phyloP scores from a whole-genome alignment of 2,888 invertebrate genomes.

The Steinernema hermaphroditum region DNA sequence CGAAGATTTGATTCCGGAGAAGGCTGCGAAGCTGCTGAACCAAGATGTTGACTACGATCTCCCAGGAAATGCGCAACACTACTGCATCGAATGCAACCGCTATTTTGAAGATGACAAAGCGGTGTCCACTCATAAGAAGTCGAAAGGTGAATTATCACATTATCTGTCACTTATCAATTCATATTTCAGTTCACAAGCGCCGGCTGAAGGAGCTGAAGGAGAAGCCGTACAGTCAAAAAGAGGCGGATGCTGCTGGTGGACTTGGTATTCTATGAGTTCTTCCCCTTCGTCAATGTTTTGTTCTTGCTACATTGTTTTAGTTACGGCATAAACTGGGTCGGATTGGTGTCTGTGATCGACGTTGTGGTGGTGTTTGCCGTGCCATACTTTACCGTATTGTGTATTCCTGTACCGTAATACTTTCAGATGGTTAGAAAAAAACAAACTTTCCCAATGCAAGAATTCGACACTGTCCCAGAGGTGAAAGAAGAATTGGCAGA shows the following conservation, averaged over 20 bases:
- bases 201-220: conserved; percentile 58
- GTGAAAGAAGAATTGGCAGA: no score
- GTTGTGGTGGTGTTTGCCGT: no score
- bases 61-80: conserved; percentile 69
- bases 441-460: no score
- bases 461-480: no score
- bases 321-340: no score
- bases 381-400: no score
- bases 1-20: conserved; percentile 68
- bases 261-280: conserved; percentile 51
- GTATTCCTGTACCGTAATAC: no score
- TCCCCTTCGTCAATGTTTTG: conserved; percentile 4
- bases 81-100: conserved; percentile 69
- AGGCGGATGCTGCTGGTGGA: conserved; percentile 62
- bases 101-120: conserved; percentile 58
- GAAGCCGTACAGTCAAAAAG: conserved; percentile 60
- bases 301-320: conserved; percentile 21
- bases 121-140: conserved; percentile 52
- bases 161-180: conserved; percentile 4
- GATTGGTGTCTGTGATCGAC: no score
- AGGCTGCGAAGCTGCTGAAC: conserved; percentile 64
- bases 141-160: conserved; percentile 48
- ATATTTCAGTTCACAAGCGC: conserved; percentile 55
- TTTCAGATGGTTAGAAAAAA: no score
- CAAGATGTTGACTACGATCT: conserved; percentile 65